Evolutionary conservation across 2,113 vertebrate genomes (phyloP).

Genomic region (Paramormyrops kingsleyae): DNA sequence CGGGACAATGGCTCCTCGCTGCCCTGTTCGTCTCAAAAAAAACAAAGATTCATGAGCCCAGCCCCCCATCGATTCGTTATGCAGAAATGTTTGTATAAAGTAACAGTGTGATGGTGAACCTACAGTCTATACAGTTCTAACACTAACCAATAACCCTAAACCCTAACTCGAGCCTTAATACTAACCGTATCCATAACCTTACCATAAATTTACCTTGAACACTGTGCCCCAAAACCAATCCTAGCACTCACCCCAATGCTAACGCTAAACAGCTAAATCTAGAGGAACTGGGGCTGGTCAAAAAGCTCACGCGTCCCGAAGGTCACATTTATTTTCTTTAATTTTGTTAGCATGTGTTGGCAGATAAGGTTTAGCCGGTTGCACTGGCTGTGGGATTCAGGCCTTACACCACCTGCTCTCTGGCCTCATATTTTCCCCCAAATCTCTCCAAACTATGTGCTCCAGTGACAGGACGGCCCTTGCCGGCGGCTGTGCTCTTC

Average conservation of each 20-base stretch:
- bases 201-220: background rate
- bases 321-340: background rate
- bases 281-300: background rate
- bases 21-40: background rate
- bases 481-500: conserved; percentile 15
- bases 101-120: background rate
- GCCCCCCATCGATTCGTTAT: background rate
- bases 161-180: background rate
- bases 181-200: background rate
- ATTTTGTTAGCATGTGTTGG: background rate
- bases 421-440: background rate
- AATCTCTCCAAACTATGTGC: background rate
- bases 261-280: background rate
- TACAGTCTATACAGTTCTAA: background rate
- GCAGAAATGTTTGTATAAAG: background rate
- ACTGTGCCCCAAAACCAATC: background rate
- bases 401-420: background rate
- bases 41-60: background rate
- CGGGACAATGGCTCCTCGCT: background rate
- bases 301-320: background rate
- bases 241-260: background rate
- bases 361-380: background rate
- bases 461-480: conserved; percentile 27
- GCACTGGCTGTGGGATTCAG: background rate
- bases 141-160: background rate